Percentiles rank a stretch among this genome's conserved stretches.
These are phyloP conservation scores for Maniola jurtina DNA, from an alignment of 1,140 invertebrate species.

Conservation along the genomic window DNA sequence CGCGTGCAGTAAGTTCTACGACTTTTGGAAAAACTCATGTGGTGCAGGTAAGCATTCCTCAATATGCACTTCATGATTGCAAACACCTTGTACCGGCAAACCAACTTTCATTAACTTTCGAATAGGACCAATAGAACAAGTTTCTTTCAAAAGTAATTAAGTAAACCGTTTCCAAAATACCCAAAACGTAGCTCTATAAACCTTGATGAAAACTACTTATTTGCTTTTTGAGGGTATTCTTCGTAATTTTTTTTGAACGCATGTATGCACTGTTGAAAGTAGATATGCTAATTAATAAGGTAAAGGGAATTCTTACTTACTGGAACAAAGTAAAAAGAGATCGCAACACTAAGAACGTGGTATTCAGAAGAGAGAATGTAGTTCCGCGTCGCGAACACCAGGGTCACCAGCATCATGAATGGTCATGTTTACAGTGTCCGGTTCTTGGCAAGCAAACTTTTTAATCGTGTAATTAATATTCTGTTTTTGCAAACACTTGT, in stretches of 20 bases:
- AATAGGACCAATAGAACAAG: too few species aligned
- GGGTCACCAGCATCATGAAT: slow-evolving; percentile 52
- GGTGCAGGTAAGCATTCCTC: slow-evolving; percentile 63
- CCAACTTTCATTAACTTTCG: too few species aligned
- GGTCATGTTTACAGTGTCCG: slow-evolving; percentile 41
- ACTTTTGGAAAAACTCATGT: slow-evolving; percentile 73
- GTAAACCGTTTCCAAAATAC: too few species aligned
- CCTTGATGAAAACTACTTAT: too few species aligned
- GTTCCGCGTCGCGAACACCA: slow-evolving; percentile 49
- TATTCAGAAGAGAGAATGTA: slow-evolving; percentile 52
- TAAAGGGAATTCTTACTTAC: neutral
- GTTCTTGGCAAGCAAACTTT: slow-evolving; percentile 27
- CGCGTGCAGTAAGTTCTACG: slow-evolving; percentile 72
- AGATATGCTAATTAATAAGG: neutral
- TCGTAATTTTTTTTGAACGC: too few species aligned
- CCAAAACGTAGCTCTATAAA: too few species aligned
- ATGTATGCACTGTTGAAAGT: neutral
- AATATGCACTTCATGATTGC: slow-evolving; percentile 18
- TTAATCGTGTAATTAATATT: slow-evolving; percentile 20
- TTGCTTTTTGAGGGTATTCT: too few species aligned
- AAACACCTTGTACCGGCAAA: neutral
- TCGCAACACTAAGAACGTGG: slow-evolving; percentile 10
- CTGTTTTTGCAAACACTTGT: slow-evolving; percentile 4
- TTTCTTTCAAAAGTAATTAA: too few species aligned
- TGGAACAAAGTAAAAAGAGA: slow-evolving; percentile 7